These are phyloP conservation scores for Lasioglossum baleicum DNA, from an alignment of 1,140 invertebrate genomes.

Conservation along the genomic window DNA sequence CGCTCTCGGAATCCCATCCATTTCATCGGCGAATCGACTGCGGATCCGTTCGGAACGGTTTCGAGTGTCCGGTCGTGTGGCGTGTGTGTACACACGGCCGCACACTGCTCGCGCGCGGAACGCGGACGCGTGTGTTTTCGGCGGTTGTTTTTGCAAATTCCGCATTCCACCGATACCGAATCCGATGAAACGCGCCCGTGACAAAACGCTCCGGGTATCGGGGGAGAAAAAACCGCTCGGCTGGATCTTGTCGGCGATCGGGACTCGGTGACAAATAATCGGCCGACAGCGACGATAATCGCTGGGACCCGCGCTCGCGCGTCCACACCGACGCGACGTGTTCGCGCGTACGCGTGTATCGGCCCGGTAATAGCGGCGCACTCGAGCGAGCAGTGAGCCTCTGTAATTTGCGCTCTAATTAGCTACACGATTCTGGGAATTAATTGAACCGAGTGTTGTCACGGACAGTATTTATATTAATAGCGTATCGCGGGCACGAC, in stretches of 20 bases:
- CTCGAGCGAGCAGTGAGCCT: slow-evolving; percentile 25
- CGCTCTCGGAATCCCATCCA: slow-evolving; percentile 43
- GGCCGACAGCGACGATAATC: slow-evolving; percentile 46
- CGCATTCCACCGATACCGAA: slow-evolving; percentile 45
- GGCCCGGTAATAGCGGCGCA: slow-evolving; percentile 26
- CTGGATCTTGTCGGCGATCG: slow-evolving; percentile 43
- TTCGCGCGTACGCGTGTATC: not conserved
- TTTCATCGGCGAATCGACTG: slow-evolving; percentile 36
- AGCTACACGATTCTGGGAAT: slow-evolving; percentile 45
- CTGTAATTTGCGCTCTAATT: slow-evolving; percentile 47
- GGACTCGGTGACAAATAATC: slow-evolving; percentile 44
- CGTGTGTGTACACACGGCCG: not conserved
- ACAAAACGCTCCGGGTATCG: slow-evolving; percentile 40
- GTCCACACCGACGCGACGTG: too few relatives aligned
- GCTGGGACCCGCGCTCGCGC: not conserved
- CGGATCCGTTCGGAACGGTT: slow-evolving; percentile 27
- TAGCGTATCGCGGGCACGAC: slow-evolving; percentile 10
- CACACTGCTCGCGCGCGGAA: slow-evolving; percentile 7
- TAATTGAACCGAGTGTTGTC: slow-evolving; percentile 46
- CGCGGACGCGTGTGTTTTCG: slow-evolving; percentile 10
- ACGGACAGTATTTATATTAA: slow-evolving; percentile 43
- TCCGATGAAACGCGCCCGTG: slow-evolving; percentile 43
- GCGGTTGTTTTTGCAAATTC: slow-evolving; percentile 43
- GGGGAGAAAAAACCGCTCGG: slow-evolving; percentile 29
- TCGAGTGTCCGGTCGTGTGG: not conserved